phyloP scores from a whole-genome alignment of 2,888 invertebrate genomes.

The Torymus auratus region DNA sequence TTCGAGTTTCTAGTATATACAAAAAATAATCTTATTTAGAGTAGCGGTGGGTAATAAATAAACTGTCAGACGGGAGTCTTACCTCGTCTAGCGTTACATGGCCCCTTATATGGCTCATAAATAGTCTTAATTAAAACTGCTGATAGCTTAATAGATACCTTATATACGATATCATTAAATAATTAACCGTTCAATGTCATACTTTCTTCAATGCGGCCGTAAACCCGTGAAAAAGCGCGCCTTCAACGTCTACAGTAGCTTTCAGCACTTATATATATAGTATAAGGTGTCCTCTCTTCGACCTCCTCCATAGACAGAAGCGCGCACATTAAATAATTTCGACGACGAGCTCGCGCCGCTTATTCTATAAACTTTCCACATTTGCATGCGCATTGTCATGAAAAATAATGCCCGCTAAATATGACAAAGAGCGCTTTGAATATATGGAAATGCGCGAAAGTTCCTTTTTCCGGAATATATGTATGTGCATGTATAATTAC shows the following conservation, averaged over 20 bases:
- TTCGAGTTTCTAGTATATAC: too few species aligned
- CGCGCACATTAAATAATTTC: too few species aligned
- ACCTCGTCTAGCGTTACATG: constrained; percentile 13
- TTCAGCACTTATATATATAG: too few species aligned
- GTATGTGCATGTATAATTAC: not conserved
- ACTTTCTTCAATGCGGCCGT: too few species aligned
- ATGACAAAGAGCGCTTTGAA: constrained; percentile 9
- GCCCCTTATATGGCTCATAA: constrained; percentile 20
- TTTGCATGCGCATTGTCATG: constrained; percentile 9
- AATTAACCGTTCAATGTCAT: too few species aligned
- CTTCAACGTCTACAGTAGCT: too few species aligned
- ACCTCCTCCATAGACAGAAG: too few species aligned
- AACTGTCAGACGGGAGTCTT: not conserved
- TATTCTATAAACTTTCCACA: constrained; percentile 29
- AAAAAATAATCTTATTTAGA: too few species aligned
- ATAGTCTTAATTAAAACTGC: constrained; percentile 31
- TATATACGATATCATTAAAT: too few species aligned
- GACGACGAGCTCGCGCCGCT: not conserved
- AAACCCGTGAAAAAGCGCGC: too few species aligned
- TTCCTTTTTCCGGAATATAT: constrained; percentile 6
- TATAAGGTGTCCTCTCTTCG: too few species aligned
- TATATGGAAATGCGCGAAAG: constrained; percentile 23
- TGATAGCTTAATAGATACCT: constrained; percentile 23
- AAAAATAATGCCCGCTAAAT: constrained; percentile 9
- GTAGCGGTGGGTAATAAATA: too few species aligned